These are phyloP conservation scores for Bellardia pandia DNA, from an alignment of 2,888 invertebrate species.

Conservation along the genomic window DNA sequence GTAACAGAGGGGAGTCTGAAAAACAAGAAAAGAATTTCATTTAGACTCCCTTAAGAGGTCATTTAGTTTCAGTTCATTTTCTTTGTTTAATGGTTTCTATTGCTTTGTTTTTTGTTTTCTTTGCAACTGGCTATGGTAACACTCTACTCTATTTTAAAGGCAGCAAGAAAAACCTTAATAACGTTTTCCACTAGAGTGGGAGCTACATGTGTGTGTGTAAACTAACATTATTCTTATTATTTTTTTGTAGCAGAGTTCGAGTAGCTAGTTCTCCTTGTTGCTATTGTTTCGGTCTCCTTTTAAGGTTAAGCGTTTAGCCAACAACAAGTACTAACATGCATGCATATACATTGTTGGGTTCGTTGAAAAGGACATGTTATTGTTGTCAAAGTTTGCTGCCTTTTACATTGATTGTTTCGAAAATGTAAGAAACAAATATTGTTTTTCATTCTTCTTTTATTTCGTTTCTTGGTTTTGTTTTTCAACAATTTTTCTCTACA, in stretches of 20 bases:
- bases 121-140: background rate
- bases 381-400: conserved; percentile 40
- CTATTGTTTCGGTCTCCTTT: conserved; percentile 27
- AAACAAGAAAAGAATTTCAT: conserved; percentile 50
- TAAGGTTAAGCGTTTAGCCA: conserved; percentile 51
- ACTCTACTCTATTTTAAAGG: background rate
- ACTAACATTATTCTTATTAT: conserved; percentile 20
- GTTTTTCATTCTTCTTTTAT: background rate
- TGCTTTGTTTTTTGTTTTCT: conserved; percentile 13
- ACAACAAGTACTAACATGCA: conserved; percentile 8
- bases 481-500: background rate
- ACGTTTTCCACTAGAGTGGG: conserved; percentile 2
- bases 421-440: background rate
- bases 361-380: conserved; percentile 43
- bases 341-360: conserved; percentile 6
- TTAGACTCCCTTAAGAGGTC: conserved; percentile 64
- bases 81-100: conserved; percentile 50
- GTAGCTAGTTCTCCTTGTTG: background rate
- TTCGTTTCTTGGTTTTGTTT: background rate
- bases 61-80: conserved; percentile 67
- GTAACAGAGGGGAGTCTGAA: background rate
- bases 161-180: conserved; percentile 7
- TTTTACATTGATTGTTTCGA: conserved; percentile 20
- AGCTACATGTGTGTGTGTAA: conserved; percentile 17
- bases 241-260: conserved; percentile 32